phyloP scores from a whole-genome alignment of 2,113 vertebrate species.

The Rhynchomys soricoides region DNA sequence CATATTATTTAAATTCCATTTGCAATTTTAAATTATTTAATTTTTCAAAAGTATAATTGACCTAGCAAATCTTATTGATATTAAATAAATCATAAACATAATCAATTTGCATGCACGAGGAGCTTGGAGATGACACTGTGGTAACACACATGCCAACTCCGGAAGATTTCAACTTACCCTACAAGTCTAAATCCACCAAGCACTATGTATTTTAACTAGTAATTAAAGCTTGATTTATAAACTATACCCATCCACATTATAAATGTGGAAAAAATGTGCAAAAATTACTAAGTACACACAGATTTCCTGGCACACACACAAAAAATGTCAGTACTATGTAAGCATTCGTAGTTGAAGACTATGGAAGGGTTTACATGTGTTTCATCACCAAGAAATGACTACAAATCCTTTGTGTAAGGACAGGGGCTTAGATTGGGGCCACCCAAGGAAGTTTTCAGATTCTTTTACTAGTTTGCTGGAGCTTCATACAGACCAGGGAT shows the following conservation, averaged over 20 bases:
- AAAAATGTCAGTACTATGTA: background rate
- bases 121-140: background rate
- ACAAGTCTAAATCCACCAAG: background rate
- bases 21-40: conserved; percentile 14
- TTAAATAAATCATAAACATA: conserved; percentile 13
- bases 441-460: background rate
- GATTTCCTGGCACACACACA: conserved; percentile 22
- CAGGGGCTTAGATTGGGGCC: background rate
- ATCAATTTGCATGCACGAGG: background rate
- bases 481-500: background rate
- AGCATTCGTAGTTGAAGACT: background rate
- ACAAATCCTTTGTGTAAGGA: background rate
- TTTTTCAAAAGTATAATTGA: background rate
- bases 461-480: background rate
- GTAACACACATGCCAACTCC: background rate
- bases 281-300: background rate
- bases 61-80: background rate
- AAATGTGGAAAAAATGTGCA: background rate
- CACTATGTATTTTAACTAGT: conserved; percentile 2
- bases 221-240: background rate
- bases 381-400: conserved; percentile 26
- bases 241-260: background rate
- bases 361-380: background rate
- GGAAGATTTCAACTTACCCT: conserved; percentile 32
- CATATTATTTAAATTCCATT: conserved; percentile 11